Evolutionary conservation across 92 coral and sea anemone genomes (phyloP).

Genomic region (Parazoanthus swiftii): DNA sequence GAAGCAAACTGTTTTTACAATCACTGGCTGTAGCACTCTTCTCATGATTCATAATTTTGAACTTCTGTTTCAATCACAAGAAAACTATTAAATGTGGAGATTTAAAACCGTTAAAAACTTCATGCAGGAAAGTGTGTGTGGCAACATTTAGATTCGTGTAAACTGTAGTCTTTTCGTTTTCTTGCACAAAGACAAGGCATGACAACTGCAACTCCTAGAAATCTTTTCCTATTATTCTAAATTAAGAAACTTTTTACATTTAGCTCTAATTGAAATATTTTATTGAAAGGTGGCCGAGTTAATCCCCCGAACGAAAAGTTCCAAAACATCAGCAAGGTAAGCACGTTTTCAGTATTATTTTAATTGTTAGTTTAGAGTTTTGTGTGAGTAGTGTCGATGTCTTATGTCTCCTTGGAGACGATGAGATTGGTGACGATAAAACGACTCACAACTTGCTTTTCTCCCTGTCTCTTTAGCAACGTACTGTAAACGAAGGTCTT

Average conservation of each 20-base stretch:
- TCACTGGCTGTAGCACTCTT: too few relatives aligned
- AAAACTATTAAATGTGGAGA: too few relatives aligned
- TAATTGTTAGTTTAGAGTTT: neutral
- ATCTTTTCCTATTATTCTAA: neutral
- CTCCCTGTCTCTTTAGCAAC: constrained; percentile 20
- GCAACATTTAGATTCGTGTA: too few relatives aligned
- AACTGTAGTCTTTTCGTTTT: too few relatives aligned
- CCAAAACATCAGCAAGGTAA: constrained; percentile 80
- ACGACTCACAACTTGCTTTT: neutral
- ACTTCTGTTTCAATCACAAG: too few relatives aligned
- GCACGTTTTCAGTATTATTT: neutral
- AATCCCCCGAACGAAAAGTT: constrained; percentile 80
- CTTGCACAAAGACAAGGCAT: too few relatives aligned
- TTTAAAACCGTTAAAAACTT: too few relatives aligned
- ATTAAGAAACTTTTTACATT: neutral
- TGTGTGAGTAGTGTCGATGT: neutral
- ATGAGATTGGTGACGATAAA: too few relatives aligned
- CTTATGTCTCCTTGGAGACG: too few relatives aligned
- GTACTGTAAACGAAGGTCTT: constrained; percentile 78
- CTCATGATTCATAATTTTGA: too few relatives aligned
- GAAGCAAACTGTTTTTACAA: too few relatives aligned
- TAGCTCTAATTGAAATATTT: neutral
- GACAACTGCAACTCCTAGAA: neutral
- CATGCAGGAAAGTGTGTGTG: too few relatives aligned
- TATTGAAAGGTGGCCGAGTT: constrained; percentile 72